These are phyloP conservation scores for Limnephilus rhombicus DNA, from an alignment of 2,888 invertebrate species.

Conservation along the genomic window DNA sequence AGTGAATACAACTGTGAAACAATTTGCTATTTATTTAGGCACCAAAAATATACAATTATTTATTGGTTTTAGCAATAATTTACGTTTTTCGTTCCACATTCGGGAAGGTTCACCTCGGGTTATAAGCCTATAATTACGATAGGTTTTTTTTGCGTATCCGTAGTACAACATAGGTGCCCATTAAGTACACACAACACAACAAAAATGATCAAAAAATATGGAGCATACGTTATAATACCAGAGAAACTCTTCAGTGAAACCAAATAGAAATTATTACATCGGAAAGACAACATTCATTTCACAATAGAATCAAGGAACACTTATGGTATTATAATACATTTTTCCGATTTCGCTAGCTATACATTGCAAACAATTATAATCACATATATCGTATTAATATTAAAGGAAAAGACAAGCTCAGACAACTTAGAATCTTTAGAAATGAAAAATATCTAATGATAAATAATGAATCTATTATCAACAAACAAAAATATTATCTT, in stretches of 20 bases:
- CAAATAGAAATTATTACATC: no score
- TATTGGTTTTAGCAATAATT: slow-evolving; percentile 37
- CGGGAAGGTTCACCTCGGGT: slow-evolving; percentile 28
- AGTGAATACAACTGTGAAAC: background rate
- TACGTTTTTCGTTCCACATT: slow-evolving; percentile 40
- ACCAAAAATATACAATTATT: slow-evolving; percentile 45
- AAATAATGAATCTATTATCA: no score
- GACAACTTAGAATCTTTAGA: no score
- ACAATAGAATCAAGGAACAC: no score
- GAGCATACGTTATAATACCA: background rate
- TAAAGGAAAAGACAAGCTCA: no score
- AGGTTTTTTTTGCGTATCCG: background rate
- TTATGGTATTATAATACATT: no score
- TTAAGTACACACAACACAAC: background rate
- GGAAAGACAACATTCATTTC: no score
- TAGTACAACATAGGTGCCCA: background rate
- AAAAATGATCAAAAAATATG: background rate
- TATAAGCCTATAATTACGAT: background rate
- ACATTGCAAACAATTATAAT: no score
- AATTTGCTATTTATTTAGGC: slow-evolving; percentile 40
- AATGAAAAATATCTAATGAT: no score
- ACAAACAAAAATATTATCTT: no score
- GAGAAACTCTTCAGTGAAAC: background rate
- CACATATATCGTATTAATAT: no score
- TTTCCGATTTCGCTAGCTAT: no score